A percentile compares a stretch with the other conserved stretches of the same genome.
Conservation (phyloP, 2,113 vertebrate species). For the Aix galericulata region DNA sequence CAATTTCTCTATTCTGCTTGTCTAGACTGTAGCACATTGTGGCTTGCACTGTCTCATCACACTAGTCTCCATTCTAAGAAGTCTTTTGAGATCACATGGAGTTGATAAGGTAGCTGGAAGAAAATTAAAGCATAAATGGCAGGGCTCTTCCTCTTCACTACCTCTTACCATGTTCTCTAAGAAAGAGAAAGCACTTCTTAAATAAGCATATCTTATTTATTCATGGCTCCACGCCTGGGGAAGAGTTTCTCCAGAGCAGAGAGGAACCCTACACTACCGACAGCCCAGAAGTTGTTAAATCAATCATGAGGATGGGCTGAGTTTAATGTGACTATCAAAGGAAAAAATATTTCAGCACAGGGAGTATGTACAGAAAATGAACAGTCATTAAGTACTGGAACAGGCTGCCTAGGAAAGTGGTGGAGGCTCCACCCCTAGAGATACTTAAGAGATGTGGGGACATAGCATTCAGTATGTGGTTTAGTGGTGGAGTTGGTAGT, state of each 20-base stretch:
- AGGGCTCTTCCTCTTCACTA: neutral
- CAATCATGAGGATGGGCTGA: neutral
- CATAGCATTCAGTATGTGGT: neutral
- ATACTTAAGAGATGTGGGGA: neutral
- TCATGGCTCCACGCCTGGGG: neutral
- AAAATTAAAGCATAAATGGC: neutral
- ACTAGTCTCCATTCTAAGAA: neutral
- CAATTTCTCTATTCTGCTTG: neutral
- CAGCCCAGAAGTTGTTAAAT: neutral
- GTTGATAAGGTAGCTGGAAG: neutral
- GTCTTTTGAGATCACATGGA: neutral
- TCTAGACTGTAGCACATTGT: neutral
- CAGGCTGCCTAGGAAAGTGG: neutral
- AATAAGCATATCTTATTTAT: neutral
- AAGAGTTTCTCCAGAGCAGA: neutral
- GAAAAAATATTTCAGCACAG: neutral
- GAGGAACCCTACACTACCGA: neutral
- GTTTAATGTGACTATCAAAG: neutral
- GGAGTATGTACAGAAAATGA: neutral
- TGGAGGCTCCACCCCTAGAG: neutral
- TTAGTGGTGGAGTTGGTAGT: neutral
- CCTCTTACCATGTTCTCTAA: neutral
- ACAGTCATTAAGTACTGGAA: neutral
- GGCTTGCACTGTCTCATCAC: neutral
- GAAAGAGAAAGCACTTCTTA: neutral